Percentiles rank a stretch among this genome's conserved stretches.
These are phyloP conservation scores for Caenorhabditis latens DNA, from an alignment of 1,140 invertebrate species.

Conservation along the genomic window DNA sequence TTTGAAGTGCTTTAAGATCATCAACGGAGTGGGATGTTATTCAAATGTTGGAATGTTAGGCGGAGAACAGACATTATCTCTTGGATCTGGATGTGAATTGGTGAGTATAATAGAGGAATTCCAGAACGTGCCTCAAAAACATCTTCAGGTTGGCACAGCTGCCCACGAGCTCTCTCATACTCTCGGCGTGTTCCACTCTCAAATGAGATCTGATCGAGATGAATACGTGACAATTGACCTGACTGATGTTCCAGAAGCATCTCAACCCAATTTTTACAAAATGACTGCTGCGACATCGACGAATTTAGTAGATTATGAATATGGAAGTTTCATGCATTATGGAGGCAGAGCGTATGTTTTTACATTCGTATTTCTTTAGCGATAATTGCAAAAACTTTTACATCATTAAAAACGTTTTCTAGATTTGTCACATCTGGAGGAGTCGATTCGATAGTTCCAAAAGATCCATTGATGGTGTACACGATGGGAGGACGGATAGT, in stretches of 20 bases:
- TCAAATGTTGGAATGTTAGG: conserved; percentile 57
- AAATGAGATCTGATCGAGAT: conserved; percentile 58
- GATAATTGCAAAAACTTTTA: not conserved
- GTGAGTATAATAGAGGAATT: not conserved
- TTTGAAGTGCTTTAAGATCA: not conserved
- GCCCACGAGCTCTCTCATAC: conserved; percentile 52
- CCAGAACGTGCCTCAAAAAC: not conserved
- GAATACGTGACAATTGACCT: conserved; percentile 55
- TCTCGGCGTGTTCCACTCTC: conserved; percentile 53
- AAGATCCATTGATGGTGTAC: conserved; percentile 2
- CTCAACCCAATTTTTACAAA: conserved; percentile 46
- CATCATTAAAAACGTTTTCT: not conserved
- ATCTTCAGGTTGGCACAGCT: conserved; percentile 42
- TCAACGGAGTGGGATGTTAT: conserved; percentile 55
- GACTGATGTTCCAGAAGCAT: conserved; percentile 13
- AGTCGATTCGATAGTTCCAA: conserved; percentile 46
- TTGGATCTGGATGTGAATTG: conserved; percentile 58
- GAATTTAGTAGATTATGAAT: conserved; percentile 45
- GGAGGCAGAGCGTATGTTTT: conserved; percentile 13
- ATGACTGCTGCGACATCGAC: not conserved
- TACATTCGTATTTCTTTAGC: not conserved
- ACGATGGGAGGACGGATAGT: conserved; percentile 54
- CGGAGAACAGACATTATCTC: conserved; percentile 56
- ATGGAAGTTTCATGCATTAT: conserved; percentile 62
- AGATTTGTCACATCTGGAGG: conserved; percentile 23